phyloP scores from a whole-genome alignment of 2,797 vertebrate species.

The Sus cebifrons region DNA sequence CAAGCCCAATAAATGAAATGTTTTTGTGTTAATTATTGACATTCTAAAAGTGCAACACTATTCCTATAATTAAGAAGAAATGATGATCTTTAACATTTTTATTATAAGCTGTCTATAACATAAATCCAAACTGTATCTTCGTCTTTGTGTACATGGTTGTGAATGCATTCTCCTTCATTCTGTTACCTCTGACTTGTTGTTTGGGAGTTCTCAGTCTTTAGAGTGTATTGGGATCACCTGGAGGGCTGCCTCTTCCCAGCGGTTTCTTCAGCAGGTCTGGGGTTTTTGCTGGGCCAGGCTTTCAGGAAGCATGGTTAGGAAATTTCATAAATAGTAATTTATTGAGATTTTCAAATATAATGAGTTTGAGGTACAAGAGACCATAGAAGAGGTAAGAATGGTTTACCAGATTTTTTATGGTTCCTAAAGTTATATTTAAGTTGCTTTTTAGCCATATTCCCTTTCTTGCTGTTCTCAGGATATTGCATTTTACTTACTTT shows the following conservation, averaged over 20 bases:
- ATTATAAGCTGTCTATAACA: not conserved
- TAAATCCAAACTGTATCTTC: not conserved
- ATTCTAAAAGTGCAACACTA: not conserved
- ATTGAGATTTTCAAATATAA: slow-evolving; percentile 26
- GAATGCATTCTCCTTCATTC: not conserved
- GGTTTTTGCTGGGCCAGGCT: not conserved
- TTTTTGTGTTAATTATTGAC: slow-evolving; percentile 54
- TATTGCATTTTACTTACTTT: slow-evolving; percentile 14
- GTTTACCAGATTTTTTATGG: not conserved
- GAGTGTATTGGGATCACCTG: not conserved
- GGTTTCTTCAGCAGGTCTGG: not conserved
- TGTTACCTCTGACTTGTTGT: slow-evolving; percentile 12
- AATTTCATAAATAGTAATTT: not conserved
- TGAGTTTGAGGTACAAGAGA: not conserved
- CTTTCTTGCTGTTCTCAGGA: slow-evolving; percentile 42
- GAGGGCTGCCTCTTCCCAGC: not conserved
- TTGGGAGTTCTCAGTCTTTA: not conserved
- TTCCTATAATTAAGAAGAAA: slow-evolving; percentile 42
- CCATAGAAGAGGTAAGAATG: not conserved
- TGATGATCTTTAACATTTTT: slow-evolving; percentile 44
- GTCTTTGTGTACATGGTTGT: not conserved
- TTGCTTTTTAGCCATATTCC: slow-evolving; percentile 20
- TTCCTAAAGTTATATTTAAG: slow-evolving; percentile 18
- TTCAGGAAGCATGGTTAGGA: not conserved
- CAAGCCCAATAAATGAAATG: slow-evolving; percentile 54